A percentile compares a stretch with the other conserved stretches of the same genome.
Conservation (phyloP, 2,113 vertebrate species). For the Pholis gunnellus region DNA sequence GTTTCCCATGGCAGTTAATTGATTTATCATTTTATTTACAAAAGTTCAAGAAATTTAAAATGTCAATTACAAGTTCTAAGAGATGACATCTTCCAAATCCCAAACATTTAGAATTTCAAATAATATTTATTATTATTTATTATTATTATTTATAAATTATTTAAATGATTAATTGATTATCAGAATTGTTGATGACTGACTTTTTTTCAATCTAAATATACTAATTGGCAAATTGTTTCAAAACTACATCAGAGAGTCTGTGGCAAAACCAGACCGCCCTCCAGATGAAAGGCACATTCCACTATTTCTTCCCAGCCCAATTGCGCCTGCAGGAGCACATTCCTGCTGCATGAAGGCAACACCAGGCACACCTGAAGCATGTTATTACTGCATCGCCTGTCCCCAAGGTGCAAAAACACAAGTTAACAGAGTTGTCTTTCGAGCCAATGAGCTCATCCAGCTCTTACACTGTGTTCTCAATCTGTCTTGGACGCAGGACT, state of each 20-base stretch:
- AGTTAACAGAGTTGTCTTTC: conserved; percentile 36
- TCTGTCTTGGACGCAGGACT: not conserved
- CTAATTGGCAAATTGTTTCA: not conserved
- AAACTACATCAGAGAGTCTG: not conserved
- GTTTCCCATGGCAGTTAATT: not conserved
- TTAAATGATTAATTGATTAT: not conserved
- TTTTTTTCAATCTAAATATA: not conserved
- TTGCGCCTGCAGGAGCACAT: conserved; percentile 63
- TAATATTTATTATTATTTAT: not conserved
- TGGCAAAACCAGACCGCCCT: conserved; percentile 12
- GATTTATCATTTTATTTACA: not conserved
- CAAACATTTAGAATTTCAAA: too few species aligned
- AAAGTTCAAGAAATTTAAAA: not conserved
- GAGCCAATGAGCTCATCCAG: conserved; percentile 35
- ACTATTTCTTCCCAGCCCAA: conserved; percentile 9
- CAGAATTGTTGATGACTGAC: not conserved
- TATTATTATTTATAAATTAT: not conserved
- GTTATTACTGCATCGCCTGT: conserved; percentile 52
- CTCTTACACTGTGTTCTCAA: conserved; percentile 26
- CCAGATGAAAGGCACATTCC: conserved; percentile 44
- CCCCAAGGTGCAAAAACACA: conserved; percentile 14
- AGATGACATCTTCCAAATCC: not conserved
- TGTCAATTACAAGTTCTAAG: not conserved
- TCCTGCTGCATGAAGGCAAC: conserved; percentile 48
- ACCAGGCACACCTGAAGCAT: conserved; percentile 68